Evolutionary conservation across 2,797 vertebrate species (phyloP).

Genomic region (Tragopan temminckii): DNA sequence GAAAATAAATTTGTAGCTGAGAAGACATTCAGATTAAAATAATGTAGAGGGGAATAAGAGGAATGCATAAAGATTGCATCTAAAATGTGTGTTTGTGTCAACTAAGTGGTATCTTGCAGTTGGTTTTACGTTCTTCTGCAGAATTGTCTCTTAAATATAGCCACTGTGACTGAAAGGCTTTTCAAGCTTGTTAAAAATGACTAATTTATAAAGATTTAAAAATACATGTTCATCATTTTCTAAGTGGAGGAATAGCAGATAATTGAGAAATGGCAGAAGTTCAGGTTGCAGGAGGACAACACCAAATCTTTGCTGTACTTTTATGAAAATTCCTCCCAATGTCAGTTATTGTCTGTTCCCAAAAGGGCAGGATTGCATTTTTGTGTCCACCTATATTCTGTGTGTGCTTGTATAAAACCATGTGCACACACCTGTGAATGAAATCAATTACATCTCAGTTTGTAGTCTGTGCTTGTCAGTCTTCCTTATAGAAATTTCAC

Average conservation of each 20-base stretch:
- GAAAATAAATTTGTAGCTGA: constrained; percentile 22
- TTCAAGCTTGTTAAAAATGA: background rate
- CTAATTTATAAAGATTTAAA: background rate
- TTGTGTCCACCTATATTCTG: background rate
- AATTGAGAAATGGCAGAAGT: background rate
- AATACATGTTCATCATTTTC: background rate
- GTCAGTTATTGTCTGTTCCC: background rate
- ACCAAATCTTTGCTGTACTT: background rate
- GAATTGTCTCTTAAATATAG: background rate
- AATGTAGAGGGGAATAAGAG: background rate
- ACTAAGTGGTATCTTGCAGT: background rate
- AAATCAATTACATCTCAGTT: background rate
- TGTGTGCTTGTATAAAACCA: too few species aligned
- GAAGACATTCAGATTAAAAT: background rate
- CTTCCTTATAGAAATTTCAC: background rate
- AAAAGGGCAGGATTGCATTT: background rate
- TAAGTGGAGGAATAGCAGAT: background rate
- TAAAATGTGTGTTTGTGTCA: background rate
- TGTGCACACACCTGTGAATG: accelerated
- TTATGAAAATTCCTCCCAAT: background rate
- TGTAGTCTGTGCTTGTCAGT: background rate
- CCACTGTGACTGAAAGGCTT: background rate
- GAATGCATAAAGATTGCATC: background rate
- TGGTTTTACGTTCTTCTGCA: background rate
- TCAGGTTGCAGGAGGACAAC: background rate